phyloP scores from a whole-genome alignment of 2,113 vertebrate genomes.

The Bos javanicus region DNA sequence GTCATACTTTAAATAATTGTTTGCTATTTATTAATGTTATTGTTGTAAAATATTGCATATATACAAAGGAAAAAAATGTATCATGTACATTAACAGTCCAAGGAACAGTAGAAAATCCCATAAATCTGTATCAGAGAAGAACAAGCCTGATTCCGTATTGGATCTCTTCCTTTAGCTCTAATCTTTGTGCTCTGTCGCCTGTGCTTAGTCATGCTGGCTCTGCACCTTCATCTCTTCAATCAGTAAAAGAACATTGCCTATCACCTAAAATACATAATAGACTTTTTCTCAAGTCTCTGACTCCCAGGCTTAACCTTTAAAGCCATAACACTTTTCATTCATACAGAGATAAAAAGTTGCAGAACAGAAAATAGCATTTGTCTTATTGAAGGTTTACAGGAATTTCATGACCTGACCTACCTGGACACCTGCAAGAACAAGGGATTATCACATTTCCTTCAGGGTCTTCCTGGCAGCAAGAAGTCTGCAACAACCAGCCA shows the following conservation, averaged over 20 bases:
- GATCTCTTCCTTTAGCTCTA: not conserved
- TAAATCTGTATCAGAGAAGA: not conserved
- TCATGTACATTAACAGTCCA: not conserved
- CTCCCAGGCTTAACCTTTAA: not conserved
- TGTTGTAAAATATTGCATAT: not conserved
- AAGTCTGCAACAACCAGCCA: not conserved
- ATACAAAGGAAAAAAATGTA: not conserved
- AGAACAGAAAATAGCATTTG: not conserved
- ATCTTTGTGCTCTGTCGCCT: not conserved
- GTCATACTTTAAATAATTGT: not conserved
- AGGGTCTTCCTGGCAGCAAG: not conserved
- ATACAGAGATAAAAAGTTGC: not conserved
- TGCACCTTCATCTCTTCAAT: not conserved
- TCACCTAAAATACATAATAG: not conserved
- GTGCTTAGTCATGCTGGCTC: not conserved
- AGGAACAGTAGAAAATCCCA: not conserved
- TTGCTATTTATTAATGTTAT: not conserved
- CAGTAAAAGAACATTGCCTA: not conserved
- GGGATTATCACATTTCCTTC: not conserved
- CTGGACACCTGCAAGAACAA: not conserved
- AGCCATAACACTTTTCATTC: not conserved
- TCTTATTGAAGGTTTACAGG: not conserved
- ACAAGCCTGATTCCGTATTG: not conserved
- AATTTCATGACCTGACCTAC: not conserved
- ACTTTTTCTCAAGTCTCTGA: not conserved